Evolutionary conservation across 2,888 invertebrate species (phyloP).

Genomic region (Polietes domitor): DNA sequence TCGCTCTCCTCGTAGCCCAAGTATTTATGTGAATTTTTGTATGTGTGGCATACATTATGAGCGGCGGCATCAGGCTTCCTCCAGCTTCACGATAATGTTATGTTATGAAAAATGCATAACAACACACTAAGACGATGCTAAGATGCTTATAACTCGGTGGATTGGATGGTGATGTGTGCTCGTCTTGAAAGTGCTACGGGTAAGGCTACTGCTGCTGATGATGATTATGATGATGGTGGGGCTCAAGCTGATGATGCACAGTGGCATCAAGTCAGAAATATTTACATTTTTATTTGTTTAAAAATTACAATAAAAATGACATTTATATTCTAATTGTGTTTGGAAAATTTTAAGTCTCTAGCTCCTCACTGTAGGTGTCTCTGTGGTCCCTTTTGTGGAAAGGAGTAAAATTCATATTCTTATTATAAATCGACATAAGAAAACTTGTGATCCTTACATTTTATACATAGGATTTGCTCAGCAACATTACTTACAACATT

Average conservation of each 20-base stretch:
- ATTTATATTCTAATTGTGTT: too few species aligned
- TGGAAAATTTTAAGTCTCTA: too few species aligned
- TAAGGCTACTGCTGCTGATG: slow-evolving; percentile 15
- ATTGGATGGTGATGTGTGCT: slow-evolving; percentile 2
- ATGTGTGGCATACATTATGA: slow-evolving; percentile 38
- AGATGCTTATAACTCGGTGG: slow-evolving; percentile 12
- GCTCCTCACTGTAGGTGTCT: neutral
- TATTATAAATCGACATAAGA: too few species aligned
- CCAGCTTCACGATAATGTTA: slow-evolving; percentile 43
- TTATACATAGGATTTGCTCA: too few species aligned
- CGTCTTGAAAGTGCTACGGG: neutral
- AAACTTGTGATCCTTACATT: too few species aligned
- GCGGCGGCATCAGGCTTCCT: neutral
- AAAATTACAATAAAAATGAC: too few species aligned
- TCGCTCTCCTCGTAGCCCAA: neutral
- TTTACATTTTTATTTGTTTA: too few species aligned
- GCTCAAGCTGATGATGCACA: neutral
- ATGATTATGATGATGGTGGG: slow-evolving; percentile 38
- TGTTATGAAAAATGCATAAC: slow-evolving; percentile 61
- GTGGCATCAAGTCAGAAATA: neutral
- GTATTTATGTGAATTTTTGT: slow-evolving; percentile 25
- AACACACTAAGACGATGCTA: slow-evolving; percentile 32
- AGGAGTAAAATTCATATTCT: too few species aligned
- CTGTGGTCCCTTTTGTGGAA: too few species aligned
- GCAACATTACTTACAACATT: too few species aligned